These are phyloP conservation scores for Odobenus rosmarus DNA, from an alignment of 2,113 vertebrate genomes.

Conservation along the genomic window DNA sequence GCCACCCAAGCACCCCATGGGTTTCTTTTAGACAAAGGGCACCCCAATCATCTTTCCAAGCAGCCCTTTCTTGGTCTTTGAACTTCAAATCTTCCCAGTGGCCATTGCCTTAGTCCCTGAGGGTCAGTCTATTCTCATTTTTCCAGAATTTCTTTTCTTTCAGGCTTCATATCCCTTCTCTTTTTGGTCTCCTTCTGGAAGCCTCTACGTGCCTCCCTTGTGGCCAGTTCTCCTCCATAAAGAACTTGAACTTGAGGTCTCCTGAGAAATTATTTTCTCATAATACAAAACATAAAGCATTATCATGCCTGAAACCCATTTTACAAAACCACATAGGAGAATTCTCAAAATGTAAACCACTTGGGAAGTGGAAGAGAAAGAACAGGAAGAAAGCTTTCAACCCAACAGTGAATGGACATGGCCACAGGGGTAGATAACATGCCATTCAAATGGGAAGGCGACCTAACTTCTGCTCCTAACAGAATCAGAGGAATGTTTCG, in stretches of 20 bases:
- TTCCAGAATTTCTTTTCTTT: neutral
- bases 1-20: neutral
- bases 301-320: neutral
- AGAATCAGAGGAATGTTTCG: neutral
- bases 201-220: neutral
- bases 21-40: neutral
- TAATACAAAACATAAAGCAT: neutral
- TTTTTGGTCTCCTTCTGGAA: neutral
- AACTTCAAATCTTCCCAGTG: neutral
- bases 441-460: neutral
- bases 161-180: neutral
- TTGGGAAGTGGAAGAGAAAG: neutral
- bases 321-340: neutral
- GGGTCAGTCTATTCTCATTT: neutral
- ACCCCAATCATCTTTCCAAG: neutral
- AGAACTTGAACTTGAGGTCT: neutral
- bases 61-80: neutral
- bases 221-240: neutral
- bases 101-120: neutral
- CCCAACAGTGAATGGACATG: neutral
- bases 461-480: neutral
- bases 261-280: neutral
- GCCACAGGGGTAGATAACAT: neutral
- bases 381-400: neutral
- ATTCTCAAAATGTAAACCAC: constrained; percentile 6